A percentile compares a stretch with the other conserved stretches of the same genome.
phyloP scores from a whole-genome alignment of 1,140 invertebrate species.

The Dinoponera quadriceps region DNA sequence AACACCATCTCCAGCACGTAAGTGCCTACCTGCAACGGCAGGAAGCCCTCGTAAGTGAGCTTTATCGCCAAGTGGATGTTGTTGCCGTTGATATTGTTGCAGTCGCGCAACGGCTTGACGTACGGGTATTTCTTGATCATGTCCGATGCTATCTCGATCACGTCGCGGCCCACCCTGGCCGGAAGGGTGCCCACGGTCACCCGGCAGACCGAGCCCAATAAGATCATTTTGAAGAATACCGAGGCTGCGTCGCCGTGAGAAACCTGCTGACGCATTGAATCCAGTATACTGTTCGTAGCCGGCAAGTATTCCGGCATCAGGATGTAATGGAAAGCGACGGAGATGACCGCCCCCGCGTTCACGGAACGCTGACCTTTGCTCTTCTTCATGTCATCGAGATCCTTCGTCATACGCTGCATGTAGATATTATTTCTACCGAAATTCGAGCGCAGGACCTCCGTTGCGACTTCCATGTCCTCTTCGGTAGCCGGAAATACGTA shows the following conservation, averaged over 20 bases:
- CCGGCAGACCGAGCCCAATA: constrained; percentile 82
- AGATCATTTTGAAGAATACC: constrained; percentile 82
- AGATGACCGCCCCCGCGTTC: constrained; percentile 76
- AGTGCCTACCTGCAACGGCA: constrained; percentile 82
- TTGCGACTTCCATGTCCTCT: constrained; percentile 83
- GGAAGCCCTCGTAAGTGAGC: constrained; percentile 73
- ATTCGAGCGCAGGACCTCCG: constrained; percentile 85
- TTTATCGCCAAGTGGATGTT: constrained; percentile 78
- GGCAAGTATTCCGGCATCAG: constrained; percentile 79
- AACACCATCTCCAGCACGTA: constrained; percentile 84
- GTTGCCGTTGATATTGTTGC: constrained; percentile 80
- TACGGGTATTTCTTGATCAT: constrained; percentile 77
- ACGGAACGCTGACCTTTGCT: constrained; percentile 70
- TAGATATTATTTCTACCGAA: constrained; percentile 84
- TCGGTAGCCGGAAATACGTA: constrained; percentile 87
- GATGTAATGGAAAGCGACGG: constrained; percentile 81
- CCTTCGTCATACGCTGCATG: constrained; percentile 79
- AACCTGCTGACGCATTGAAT: constrained; percentile 76
- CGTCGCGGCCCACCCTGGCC: constrained; percentile 72
- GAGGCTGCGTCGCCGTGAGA: constrained; percentile 76
- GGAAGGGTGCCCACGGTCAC: constrained; percentile 77
- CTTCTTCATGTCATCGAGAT: too few species aligned
- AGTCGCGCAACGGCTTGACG: constrained; percentile 69
- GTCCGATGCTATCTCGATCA: constrained; percentile 80
- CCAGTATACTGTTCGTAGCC: constrained; percentile 75